A percentile compares a stretch with the other conserved stretches of the same genome.
Conservation (phyloP, 2,888 invertebrate species). For the Bhutanitis thaidina region DNA sequence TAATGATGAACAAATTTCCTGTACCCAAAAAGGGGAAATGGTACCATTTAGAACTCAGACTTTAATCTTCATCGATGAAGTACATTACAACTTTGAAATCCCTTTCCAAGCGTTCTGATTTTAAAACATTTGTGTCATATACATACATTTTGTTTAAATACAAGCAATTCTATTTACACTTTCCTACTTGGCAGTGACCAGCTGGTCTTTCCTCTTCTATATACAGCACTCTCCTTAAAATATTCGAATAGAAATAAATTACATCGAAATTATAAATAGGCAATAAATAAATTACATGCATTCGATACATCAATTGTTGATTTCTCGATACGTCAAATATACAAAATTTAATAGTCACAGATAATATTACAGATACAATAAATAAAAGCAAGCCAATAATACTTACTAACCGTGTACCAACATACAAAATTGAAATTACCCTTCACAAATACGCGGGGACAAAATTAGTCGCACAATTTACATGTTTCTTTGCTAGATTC, state of each 20-base stretch:
- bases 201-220: conserved; percentile 47
- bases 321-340: neutral
- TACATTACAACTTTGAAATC: too few species aligned
- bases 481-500: neutral
- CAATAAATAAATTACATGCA: conserved; percentile 17
- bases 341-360: conserved; percentile 4
- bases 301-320: neutral
- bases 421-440: neutral
- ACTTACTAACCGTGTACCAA: neutral
- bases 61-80: too few species aligned
- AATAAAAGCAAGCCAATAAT: conserved; percentile 5
- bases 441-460: neutral
- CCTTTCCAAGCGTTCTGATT: too few species aligned
- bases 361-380: conserved; percentile 1
- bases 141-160: neutral
- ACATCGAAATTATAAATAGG: neutral
- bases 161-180: conserved; percentile 40
- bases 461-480: too few species aligned
- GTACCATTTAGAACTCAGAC: too few species aligned
- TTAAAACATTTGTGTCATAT: too few species aligned
- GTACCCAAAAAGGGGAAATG: too few species aligned
- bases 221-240: conserved; percentile 20
- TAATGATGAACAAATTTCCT: too few species aligned
- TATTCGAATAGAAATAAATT: conserved; percentile 6
- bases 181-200: conserved; percentile 62